phyloP scores from a whole-genome alignment of 2,113 vertebrate genomes.

The Solea solea region DNA sequence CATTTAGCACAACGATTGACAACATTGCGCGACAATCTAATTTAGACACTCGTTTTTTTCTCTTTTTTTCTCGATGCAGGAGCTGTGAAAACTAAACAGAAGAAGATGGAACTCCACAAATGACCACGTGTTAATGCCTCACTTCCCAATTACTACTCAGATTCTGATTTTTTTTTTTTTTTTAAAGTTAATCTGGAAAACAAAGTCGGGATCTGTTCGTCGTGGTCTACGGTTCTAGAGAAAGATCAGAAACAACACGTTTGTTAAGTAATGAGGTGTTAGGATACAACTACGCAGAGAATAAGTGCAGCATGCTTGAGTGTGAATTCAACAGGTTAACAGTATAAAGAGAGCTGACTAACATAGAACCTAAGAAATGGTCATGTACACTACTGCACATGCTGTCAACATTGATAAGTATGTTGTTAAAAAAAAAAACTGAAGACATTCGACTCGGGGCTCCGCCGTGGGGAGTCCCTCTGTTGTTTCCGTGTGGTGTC shows the following conservation, averaged over 20 bases:
- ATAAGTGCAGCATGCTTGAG: slow-evolving; percentile 31
- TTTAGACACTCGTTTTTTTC: slow-evolving; percentile 5
- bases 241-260: slow-evolving; percentile 15
- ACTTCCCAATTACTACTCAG: neutral
- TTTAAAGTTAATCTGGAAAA: neutral
- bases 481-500: slow-evolving; percentile 14
- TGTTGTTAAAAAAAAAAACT: neutral
- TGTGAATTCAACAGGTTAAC: slow-evolving; percentile 5
- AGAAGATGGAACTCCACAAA: slow-evolving; percentile 2
- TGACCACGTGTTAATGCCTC: neutral
- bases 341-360: neutral
- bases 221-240: neutral
- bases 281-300: neutral
- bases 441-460: slow-evolving; percentile 39
- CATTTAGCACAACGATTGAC: slow-evolving; percentile 1
- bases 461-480: slow-evolving; percentile 7
- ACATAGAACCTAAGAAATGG: neutral
- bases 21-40: neutral
- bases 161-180: no score
- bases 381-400: neutral
- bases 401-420: neutral
- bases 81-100: neutral
- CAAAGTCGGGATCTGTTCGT: neutral
- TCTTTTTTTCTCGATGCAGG: neutral
- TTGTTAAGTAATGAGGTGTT: neutral